Evolutionary conservation across 2,113 vertebrate species (phyloP).

Genomic region (Clarias batrachus): DNA sequence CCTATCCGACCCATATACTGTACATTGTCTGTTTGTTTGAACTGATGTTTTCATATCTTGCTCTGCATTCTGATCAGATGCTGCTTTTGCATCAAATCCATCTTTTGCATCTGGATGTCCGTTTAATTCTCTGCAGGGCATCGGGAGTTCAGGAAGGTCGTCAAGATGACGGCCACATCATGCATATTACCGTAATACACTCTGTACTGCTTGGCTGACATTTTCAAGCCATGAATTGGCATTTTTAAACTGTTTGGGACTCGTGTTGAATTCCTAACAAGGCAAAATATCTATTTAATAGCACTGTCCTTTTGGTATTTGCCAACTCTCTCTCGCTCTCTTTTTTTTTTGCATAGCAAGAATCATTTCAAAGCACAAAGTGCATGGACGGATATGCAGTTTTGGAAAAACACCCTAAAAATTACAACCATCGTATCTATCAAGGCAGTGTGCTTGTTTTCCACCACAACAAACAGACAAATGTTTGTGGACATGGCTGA

Average conservation of each 20-base stretch:
- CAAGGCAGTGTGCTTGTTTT: background rate
- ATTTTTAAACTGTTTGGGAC: slow-evolving; percentile 18
- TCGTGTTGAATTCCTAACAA: slow-evolving; percentile 14
- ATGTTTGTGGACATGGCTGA: slow-evolving; percentile 16
- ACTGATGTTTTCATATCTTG: background rate
- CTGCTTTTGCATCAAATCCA: background rate
- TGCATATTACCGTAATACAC: slow-evolving; percentile 11
- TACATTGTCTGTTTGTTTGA: background rate
- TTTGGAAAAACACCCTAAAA: background rate
- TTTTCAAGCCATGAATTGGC: slow-evolving; percentile 38
- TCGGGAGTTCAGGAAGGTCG: slow-evolving; percentile 42
- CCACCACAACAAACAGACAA: slow-evolving; percentile 32
- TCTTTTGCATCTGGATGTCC: slow-evolving; percentile 46
- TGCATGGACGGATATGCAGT: background rate
- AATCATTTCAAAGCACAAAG: slow-evolving; percentile 2
- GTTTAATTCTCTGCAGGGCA: slow-evolving; percentile 32
- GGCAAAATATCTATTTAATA: background rate
- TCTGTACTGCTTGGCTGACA: slow-evolving; percentile 24
- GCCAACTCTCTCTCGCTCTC: background rate
- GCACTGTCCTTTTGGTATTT: background rate
- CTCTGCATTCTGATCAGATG: background rate
- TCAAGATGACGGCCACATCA: slow-evolving; percentile 28
- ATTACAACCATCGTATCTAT: background rate
- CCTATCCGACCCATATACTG: background rate
- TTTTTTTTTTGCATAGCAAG: background rate